Percentiles rank a stretch among this genome's conserved stretches.
Evolutionary conservation across 2,113 vertebrate genomes (phyloP).

Genomic region (Hippocampus comes): DNA sequence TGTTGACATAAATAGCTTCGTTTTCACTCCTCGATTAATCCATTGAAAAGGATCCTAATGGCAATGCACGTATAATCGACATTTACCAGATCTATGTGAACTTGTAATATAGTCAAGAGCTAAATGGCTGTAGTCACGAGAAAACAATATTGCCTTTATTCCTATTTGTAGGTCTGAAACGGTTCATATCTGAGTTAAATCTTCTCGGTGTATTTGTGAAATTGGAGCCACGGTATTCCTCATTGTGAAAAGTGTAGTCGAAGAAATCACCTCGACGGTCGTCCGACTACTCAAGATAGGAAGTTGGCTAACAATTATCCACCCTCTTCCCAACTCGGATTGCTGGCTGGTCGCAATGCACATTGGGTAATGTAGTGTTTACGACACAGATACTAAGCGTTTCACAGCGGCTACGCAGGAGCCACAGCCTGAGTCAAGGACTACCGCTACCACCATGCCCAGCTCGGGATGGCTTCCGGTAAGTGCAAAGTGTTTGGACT

Average conservation of each 20-base stretch:
- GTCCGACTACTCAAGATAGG: neutral
- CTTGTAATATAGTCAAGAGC: neutral
- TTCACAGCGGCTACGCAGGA: conserved; percentile 19
- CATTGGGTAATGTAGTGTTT: conserved; percentile 63
- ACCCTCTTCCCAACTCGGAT: conserved; percentile 3
- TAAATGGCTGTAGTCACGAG: neutral
- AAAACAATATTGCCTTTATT: neutral
- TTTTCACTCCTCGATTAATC: neutral
- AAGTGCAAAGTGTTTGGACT: conserved; percentile 66
- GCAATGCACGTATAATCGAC: neutral
- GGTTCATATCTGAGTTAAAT: neutral
- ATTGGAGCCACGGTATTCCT: neutral
- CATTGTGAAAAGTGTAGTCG: neutral
- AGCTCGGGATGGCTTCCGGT: conserved; percentile 64
- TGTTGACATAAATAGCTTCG: neutral
- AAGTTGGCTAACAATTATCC: conserved; percentile 21
- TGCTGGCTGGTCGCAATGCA: conserved; percentile 41
- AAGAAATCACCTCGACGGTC: neutral
- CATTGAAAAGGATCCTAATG: neutral
- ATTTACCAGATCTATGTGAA: neutral
- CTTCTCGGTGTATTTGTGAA: neutral
- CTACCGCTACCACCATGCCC: conserved; percentile 70
- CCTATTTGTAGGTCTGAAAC: neutral
- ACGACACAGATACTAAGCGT: conserved; percentile 16
- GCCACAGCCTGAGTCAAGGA: conserved; percentile 43